Evolutionary conservation across 2,113 vertebrate species (phyloP), one percentile per base, ranked within the genome.

Genomic region (Ibidorhyncha struthersii): DNA sequence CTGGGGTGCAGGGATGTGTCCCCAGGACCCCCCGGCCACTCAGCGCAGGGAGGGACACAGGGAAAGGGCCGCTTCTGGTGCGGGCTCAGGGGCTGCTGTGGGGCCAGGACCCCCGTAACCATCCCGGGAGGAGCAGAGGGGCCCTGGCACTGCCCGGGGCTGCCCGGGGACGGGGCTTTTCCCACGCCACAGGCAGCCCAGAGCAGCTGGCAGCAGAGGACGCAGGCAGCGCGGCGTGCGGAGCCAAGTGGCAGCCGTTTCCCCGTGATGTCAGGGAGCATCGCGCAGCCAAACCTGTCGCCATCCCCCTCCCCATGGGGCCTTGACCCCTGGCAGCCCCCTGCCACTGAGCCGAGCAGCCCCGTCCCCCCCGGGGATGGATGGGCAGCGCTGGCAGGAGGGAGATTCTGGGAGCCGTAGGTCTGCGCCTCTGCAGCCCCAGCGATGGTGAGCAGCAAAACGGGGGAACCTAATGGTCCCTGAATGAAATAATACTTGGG

Each of bases 401-500:
- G 67, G 78, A 65, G 49, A 66, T 3, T 2, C 62, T 80, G 69
- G 90, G 86, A 95, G 90, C 93, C 18, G 0, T 90, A 74, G 93
- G 29, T 97, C 84, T 83, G 78, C 3, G 6, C 86, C 34, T 83
- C 85, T 81, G 88, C 89, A 92, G 84, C 92, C 88, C 63, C 52
- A 11, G 94, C 5, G 1, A 94, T 25, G 30, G 74, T 9, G 21
- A 65, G 85, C 63, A 52, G 93, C 67, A 69, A 32, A 69, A 34
- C 93, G 36, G 88, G 49, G 95, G 88, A 95, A 87, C 94, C 95
- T 98, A 96, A 96, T 94, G 96, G 96, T 82, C 95, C 98, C 97
- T 97, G 97, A 96, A 97, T 96, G 96, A 97, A 98, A 98, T 97
- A 94, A 94, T 93, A 82, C 66, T 93, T 55, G 4, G 78, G 58